These are phyloP conservation scores for Microchirus variegatus DNA, from an alignment of 2,797 vertebrate species.

Conservation along the genomic window DNA sequence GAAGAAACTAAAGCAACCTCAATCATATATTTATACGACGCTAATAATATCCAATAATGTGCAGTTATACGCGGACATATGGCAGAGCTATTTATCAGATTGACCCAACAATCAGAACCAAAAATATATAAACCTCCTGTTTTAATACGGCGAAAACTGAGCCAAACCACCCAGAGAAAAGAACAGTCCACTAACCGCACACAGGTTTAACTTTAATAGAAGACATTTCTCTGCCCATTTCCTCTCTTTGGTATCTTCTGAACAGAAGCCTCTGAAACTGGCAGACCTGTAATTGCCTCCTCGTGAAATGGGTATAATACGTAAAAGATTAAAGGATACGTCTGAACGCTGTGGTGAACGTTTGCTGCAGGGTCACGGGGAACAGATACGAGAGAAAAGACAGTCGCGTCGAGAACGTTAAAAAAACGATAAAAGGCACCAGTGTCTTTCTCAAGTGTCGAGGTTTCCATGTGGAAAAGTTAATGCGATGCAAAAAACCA, in stretches of 20 bases:
- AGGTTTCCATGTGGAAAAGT: constrained; percentile 26
- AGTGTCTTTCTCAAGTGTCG: constrained; percentile 5
- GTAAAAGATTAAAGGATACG: constrained; percentile 30
- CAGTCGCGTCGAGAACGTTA: background rate
- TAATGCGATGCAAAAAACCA: constrained; percentile 18
- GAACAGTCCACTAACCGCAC: background rate
- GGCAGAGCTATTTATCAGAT: background rate
- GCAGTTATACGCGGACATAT: background rate
- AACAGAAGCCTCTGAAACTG: constrained; percentile 17
- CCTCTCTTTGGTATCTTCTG: constrained; percentile 28
- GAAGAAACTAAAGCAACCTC: background rate
- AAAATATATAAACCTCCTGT: background rate
- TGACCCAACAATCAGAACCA: background rate
- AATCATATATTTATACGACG: background rate
- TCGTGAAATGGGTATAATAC: constrained; percentile 5
- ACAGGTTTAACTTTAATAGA: constrained; percentile 15
- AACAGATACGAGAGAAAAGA: constrained; percentile 1
- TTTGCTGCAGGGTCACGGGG: no score
- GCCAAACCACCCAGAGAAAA: background rate
- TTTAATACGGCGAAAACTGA: background rate
- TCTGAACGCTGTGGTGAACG: no score
- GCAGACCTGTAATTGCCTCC: constrained; percentile 36
- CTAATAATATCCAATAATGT: constrained; percentile 4
- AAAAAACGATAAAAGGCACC: constrained; percentile 1
- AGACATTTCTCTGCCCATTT: constrained; percentile 21